Base-by-base conservation (phyloP, 1,140 invertebrate species). In the Triops longicaudatus region DNA sequence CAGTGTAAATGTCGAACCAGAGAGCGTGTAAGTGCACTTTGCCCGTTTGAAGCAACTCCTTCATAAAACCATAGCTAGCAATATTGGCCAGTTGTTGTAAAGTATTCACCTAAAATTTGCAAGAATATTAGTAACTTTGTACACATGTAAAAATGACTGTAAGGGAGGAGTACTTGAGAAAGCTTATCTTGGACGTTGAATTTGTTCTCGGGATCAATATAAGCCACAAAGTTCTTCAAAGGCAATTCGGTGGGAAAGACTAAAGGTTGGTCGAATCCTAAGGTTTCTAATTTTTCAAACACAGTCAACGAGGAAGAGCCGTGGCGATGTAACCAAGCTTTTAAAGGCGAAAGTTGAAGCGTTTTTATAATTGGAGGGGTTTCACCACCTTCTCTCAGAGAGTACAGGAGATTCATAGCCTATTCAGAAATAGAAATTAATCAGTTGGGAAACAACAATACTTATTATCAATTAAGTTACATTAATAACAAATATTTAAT, bases 1-100 rank as follows among this genome's bases (percentile, higher is more conserved):
- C 96, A 0, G 94, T 97, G 81, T 97, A 97, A 82, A 98, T 96
- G 84, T 98, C 96, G 83, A 98, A 98, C 96, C 96, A 98, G 4
- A 98, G 85, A 14, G 76, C 81, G 79, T 85, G 84, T 79, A 97
- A 91, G 81, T 96, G 93, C 7, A 97, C 85, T 82, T 95, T 88
- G 81, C 94, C 91, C 27, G 88, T 88, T 83, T 92, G 90, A 12
- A 98, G 83, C 1, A 93, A 88, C 79, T 91, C 91, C 81, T 94
- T 92, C 42, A 98, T 85, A 85, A 98, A 97, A 28, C 93, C 93
- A 83, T 98, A 97, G 27, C 94, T 97, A 0, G 95, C 93, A 75
- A 98, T 90, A 83, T 98, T 97, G 84, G 96, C 93, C 76, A 98
- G 85, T 84, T 98, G 96, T 83, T 98, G 93, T 17, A 98, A 85